Percentiles rank a stretch among this genome's conserved stretches.
Conservation (phyloP, 1,140 invertebrate genomes). For the Metopolophium dirhodum region DNA sequence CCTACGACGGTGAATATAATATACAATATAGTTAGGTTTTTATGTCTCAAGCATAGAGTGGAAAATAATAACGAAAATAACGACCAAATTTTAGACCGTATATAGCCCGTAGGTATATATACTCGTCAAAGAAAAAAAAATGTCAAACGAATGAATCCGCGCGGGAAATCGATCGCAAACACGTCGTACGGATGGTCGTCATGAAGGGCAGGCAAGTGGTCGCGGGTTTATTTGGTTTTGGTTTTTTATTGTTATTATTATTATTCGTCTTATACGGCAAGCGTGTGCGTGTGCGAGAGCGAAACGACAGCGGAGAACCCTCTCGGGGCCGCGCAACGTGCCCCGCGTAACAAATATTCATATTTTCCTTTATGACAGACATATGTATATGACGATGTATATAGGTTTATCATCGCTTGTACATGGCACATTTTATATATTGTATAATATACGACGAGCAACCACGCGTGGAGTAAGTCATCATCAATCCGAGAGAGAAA, state of each 20-base stretch:
- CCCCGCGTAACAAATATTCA: slow-evolving; percentile 48
- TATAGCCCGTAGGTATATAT: background rate
- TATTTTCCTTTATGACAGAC: slow-evolving; percentile 11
- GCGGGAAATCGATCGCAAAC: background rate
- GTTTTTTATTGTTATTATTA: background rate
- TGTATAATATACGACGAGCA: background rate
- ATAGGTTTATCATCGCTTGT: background rate
- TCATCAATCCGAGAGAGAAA: slow-evolving; percentile 40
- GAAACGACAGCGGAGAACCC: slow-evolving; percentile 13
- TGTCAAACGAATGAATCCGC: background rate
- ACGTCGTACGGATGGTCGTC: background rate
- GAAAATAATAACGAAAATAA: background rate
- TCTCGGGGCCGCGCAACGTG: slow-evolving; percentile 1
- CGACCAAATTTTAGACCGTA: background rate
- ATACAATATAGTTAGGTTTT: background rate
- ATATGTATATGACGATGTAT: background rate
- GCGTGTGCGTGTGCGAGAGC: background rate
- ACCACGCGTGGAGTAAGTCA: background rate
- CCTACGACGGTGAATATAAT: background rate
- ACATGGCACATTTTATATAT: background rate
- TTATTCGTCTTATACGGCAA: background rate
- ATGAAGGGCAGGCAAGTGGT: background rate
- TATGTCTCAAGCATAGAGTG: background rate
- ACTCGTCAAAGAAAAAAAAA: background rate
- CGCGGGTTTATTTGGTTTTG: background rate